phyloP scores from a whole-genome alignment of 2,113 vertebrate genomes.

The Butorides virescens region DNA sequence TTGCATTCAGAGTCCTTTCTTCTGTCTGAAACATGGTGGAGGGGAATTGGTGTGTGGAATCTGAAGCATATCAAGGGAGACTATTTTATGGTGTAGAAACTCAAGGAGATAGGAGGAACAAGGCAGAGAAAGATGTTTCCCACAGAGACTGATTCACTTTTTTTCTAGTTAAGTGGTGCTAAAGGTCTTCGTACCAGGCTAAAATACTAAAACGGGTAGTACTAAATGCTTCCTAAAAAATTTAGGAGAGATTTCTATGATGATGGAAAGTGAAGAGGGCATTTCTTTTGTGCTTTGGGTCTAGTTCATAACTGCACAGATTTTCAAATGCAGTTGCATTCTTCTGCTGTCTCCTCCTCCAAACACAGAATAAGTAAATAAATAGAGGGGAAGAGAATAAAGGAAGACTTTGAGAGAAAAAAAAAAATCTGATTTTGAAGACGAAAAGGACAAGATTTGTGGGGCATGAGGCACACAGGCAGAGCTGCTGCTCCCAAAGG shows the following conservation, averaged over 20 bases:
- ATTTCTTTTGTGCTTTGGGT: neutral
- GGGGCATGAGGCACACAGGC: neutral
- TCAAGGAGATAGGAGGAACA: neutral
- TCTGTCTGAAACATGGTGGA: neutral
- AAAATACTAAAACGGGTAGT: neutral
- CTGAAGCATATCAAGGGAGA: neutral
- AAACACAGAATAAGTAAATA: neutral
- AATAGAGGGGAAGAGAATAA: neutral
- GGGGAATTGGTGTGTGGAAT: neutral
- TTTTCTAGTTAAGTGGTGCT: neutral
- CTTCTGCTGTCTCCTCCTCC: neutral
- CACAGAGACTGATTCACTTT: neutral
- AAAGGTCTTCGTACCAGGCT: neutral
- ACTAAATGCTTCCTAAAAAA: neutral
- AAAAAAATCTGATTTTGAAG: neutral
- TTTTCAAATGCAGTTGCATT: neutral
- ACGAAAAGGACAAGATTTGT: neutral
- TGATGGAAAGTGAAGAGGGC: neutral
- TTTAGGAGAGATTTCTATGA: neutral
- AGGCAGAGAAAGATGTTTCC: neutral
- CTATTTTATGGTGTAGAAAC: neutral
- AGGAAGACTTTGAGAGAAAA: neutral
- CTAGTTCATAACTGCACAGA: neutral
- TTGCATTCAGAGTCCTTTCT: neutral
- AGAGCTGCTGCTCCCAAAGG: neutral